phyloP scores from a whole-genome alignment of 2,113 vertebrate genomes.

The Xerus inauris region DNA sequence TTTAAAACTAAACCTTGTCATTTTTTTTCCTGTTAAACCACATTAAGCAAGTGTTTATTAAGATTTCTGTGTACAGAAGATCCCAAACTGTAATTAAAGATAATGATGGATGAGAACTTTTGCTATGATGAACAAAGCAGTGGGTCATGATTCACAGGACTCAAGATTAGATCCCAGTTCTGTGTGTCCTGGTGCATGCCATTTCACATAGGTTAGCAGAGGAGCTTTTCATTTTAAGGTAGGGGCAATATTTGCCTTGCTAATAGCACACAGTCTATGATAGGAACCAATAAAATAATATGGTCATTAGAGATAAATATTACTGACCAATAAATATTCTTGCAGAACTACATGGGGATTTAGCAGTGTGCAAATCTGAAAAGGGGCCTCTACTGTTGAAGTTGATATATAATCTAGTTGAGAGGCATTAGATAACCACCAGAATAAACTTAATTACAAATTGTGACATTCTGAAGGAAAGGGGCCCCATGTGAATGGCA shows the following conservation, averaged over 20 bases:
- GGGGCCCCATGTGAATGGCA: background rate
- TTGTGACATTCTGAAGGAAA: background rate
- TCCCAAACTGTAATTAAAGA: background rate
- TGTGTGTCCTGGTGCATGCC: background rate
- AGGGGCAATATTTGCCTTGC: background rate
- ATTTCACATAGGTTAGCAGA: background rate
- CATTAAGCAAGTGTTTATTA: background rate
- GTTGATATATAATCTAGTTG: rapidly evolving
- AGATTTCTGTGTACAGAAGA: background rate
- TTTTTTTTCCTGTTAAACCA: background rate
- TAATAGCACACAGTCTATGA: background rate
- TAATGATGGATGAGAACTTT: background rate
- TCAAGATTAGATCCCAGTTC: background rate
- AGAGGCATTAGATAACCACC: background rate
- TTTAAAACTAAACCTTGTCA: background rate
- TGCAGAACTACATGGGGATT: background rate
- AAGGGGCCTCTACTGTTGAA: background rate
- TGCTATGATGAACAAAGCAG: background rate
- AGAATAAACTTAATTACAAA: background rate
- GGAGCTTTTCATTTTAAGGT: background rate
- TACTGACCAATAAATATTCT: background rate
- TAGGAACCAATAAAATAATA: background rate
- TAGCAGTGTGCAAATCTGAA: background rate
- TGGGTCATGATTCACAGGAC: background rate
- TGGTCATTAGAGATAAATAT: background rate